A percentile compares a stretch with the other conserved stretches of the same genome.
Conservation (phyloP, 2,888 invertebrate species). For the Sisyra terminalis region DNA sequence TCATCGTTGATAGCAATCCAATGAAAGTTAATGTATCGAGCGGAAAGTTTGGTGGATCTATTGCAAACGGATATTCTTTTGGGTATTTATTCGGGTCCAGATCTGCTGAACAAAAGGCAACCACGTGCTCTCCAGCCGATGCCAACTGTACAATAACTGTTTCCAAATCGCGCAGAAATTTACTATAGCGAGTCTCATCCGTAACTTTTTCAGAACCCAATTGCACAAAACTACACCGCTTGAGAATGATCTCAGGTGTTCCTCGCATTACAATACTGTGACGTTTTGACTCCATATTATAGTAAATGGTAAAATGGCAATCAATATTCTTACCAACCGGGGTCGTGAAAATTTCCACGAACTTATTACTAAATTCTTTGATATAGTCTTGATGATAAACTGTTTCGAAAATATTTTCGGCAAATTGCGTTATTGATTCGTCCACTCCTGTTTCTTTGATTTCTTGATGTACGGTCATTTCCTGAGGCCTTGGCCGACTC, state of each 20-base stretch:
- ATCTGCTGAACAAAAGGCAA: slow-evolving; percentile 36
- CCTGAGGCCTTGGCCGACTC: slow-evolving; percentile 96
- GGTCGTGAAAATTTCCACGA: slow-evolving; percentile 39
- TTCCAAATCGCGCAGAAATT: neutral
- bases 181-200: neutral
- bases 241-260: slow-evolving; percentile 45
- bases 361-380: too few species aligned
- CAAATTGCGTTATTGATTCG: slow-evolving; percentile 38
- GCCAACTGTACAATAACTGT: neutral
- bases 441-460: slow-evolving; percentile 91
- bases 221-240: slow-evolving; percentile 26
- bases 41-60: slow-evolving; percentile 30
- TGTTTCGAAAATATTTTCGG: too few species aligned
- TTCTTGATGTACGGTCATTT: slow-evolving; percentile 75
- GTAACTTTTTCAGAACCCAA: slow-evolving; percentile 27
- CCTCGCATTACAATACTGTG: slow-evolving; percentile 39
- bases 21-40: slow-evolving; percentile 14
- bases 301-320: too few species aligned
- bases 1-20: slow-evolving; percentile 39
- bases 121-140: slow-evolving; percentile 30
- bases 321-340: too few species aligned
- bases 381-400: too few species aligned
- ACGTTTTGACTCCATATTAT: too few species aligned
- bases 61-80: slow-evolving; percentile 35
- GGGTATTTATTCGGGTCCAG: slow-evolving; percentile 32